A percentile compares a stretch with the other conserved stretches of the same genome.
Evolutionary conservation across 2,113 vertebrate genomes (phyloP).

Genomic region (Lynx canadensis): DNA sequence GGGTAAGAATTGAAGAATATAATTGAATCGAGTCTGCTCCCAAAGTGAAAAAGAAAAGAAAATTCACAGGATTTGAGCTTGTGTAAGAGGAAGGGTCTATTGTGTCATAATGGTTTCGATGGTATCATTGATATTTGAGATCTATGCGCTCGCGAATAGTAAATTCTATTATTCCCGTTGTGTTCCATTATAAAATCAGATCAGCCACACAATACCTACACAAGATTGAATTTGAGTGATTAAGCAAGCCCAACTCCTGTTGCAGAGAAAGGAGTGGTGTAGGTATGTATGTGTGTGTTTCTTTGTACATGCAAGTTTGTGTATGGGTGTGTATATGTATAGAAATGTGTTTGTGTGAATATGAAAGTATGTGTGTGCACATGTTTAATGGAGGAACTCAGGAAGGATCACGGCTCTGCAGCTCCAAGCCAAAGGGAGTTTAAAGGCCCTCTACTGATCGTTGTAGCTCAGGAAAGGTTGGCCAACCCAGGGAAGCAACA

Average conservation of each 20-base stretch:
- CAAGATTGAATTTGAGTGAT: not conserved
- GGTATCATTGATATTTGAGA: not conserved
- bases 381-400: not conserved
- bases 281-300: not conserved
- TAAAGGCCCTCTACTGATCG: not conserved
- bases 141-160: not conserved
- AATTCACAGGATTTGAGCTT: not conserved
- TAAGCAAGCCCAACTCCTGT: not conserved
- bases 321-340: not conserved
- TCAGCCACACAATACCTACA: not conserved
- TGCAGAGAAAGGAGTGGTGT: not conserved
- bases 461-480: not conserved
- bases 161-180: not conserved
- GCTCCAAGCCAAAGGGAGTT: not conserved
- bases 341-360: not conserved
- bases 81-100: not conserved
- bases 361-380: not conserved
- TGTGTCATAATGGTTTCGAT: not conserved
- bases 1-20: not conserved
- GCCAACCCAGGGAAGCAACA: not conserved
- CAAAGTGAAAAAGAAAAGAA: not conserved
- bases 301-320: not conserved
- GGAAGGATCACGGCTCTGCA: not conserved
- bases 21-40: not conserved
- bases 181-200: conserved; percentile 10